phyloP scores from a whole-genome alignment of 2,113 vertebrate genomes.

The Alces alces region DNA sequence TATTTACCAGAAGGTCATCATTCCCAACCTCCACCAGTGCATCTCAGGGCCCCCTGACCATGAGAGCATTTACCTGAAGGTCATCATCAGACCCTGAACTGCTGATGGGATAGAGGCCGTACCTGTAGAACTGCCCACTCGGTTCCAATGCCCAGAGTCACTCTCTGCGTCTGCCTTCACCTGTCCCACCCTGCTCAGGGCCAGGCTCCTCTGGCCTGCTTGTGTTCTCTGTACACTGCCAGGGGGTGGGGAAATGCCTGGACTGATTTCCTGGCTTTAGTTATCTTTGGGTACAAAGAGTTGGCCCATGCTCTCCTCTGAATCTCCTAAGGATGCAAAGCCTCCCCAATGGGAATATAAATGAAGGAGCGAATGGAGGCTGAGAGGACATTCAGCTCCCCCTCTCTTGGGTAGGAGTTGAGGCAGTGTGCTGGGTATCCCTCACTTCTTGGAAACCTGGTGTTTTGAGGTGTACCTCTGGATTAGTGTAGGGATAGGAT shows the following conservation, averaged over 20 bases:
- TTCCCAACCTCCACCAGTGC: neutral
- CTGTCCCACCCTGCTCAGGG: rapidly evolving
- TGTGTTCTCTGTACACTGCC: neutral
- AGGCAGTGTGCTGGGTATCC: neutral
- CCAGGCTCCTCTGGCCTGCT: neutral
- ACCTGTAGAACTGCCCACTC: neutral
- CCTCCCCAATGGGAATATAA: neutral
- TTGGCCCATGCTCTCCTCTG: neutral
- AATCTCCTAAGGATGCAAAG: neutral
- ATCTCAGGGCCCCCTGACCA: no score
- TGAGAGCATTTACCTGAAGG: neutral
- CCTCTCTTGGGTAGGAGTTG: neutral
- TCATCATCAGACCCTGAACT: neutral
- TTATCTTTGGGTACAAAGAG: neutral
- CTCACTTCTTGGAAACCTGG: neutral
- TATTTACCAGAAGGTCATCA: neutral
- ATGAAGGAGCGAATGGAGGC: neutral
- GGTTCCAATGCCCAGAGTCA: neutral
- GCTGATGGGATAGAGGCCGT: neutral
- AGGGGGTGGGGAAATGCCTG: neutral
- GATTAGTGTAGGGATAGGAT: neutral
- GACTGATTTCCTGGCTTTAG: neutral
- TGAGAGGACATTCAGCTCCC: no score
- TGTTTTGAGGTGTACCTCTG: neutral
- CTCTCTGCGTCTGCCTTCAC: neutral